phyloP scores from a whole-genome alignment of 2,797 vertebrate genomes.

The Emydoidea blandingii region DNA sequence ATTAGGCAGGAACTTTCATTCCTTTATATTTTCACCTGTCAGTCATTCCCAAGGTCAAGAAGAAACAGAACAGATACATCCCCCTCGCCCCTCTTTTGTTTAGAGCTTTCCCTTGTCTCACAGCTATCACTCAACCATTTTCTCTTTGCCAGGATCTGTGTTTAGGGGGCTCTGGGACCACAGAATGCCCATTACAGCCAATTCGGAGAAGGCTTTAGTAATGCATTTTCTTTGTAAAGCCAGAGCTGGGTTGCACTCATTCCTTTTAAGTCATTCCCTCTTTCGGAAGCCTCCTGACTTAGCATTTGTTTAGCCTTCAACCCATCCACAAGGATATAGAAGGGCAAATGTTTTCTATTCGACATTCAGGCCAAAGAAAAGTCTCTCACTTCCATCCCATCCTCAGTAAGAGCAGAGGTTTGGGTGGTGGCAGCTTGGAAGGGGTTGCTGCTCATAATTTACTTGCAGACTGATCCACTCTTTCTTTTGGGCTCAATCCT shows the following conservation, averaged over 20 bases:
- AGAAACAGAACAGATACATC: neutral
- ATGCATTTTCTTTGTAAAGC: neutral
- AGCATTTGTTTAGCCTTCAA: neutral
- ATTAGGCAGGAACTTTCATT: neutral
- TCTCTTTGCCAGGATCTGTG: neutral
- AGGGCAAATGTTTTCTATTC: neutral
- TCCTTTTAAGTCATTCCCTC: neutral
- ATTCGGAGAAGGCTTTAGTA: neutral
- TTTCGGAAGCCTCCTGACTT: neutral
- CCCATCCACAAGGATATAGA: rapidly evolving
- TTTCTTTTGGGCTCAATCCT: neutral
- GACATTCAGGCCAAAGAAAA: neutral
- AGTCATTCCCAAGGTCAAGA: neutral
- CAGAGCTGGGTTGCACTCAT: neutral
- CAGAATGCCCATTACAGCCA: neutral
- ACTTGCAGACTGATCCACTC: neutral
- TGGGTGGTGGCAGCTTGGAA: neutral
- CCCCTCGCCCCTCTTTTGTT: neutral
- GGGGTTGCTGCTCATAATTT: rapidly evolving
- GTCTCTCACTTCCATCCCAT: neutral
- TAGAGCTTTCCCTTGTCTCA: neutral
- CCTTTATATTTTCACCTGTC: neutral
- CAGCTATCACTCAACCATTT: neutral
- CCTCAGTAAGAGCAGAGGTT: neutral
- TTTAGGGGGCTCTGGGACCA: neutral